phyloP scores from a whole-genome alignment of 2,797 vertebrate species.

The Catamblyrhynchus diadema region DNA sequence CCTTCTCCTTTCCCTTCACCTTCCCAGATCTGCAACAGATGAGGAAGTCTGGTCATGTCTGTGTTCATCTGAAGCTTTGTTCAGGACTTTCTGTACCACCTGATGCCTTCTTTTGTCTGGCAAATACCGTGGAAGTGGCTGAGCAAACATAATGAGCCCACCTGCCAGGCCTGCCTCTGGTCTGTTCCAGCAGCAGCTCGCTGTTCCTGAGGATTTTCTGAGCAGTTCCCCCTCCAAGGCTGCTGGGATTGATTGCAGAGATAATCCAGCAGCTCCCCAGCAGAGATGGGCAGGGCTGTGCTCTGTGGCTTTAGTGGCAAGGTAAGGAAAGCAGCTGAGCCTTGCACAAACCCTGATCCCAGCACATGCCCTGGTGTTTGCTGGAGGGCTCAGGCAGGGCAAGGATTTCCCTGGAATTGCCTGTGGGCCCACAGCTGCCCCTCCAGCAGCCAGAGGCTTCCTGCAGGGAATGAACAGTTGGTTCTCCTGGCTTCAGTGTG shows the following conservation, averaged over 20 bases:
- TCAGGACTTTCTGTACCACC: conserved; percentile 7
- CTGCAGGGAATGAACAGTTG: neutral
- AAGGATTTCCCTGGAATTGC: neutral
- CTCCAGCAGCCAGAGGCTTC: neutral
- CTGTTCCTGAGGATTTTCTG: neutral
- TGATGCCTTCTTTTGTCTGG: conserved; percentile 27
- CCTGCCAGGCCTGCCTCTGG: neutral
- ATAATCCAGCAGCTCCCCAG: neutral
- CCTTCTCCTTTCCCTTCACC: neutral
- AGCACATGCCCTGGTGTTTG: neutral
- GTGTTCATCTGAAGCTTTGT: neutral
- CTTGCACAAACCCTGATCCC: neutral
- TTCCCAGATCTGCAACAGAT: neutral
- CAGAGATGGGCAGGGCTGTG: neutral
- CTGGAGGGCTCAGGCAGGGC: fast-evolving
- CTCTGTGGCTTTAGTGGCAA: neutral
- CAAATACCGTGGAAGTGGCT: neutral
- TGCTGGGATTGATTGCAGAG: neutral
- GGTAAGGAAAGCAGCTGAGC: neutral
- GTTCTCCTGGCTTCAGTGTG: neutral
- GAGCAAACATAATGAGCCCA: conserved; percentile 23
- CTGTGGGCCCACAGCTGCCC: neutral
- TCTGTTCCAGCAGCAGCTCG: neutral
- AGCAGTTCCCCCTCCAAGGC: neutral
- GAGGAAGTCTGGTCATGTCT: neutral